These are phyloP conservation scores for Ochotona princeps DNA, from an alignment of 2,113 vertebrate species.

Conservation along the genomic window DNA sequence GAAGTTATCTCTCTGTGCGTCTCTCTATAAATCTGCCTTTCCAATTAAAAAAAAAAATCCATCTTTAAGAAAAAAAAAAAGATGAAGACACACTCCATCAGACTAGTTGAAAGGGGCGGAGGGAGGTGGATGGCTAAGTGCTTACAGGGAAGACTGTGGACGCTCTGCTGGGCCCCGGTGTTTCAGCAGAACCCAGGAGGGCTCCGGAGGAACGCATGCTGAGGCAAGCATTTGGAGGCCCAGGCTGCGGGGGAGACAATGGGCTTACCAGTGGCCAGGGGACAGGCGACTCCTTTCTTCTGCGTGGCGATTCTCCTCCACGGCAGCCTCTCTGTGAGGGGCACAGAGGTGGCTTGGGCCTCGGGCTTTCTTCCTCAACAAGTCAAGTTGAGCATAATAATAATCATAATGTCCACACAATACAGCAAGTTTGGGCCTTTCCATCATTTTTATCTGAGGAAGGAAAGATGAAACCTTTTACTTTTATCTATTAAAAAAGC, in stretches of 20 bases:
- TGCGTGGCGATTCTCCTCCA: constrained; percentile 71
- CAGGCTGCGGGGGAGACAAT: not conserved
- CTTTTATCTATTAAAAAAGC: no score
- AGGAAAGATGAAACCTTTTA: constrained; percentile 38
- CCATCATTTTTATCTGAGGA: constrained; percentile 77
- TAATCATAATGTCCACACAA: constrained; percentile 82
- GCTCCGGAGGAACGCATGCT: constrained; percentile 25
- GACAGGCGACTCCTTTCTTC: constrained; percentile 53
- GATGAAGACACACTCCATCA: no score
- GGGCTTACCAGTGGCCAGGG: constrained; percentile 77
- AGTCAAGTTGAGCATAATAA: constrained; percentile 87
- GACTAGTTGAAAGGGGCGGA: not conserved
- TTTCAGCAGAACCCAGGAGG: constrained; percentile 35
- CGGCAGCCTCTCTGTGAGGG: constrained; percentile 65
- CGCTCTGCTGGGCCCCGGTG: not conserved
- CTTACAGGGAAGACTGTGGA: not conserved
- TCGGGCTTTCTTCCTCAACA: constrained; percentile 80
- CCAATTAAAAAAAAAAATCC: no score
- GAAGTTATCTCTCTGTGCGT: no score
- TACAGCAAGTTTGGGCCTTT: constrained; percentile 68
- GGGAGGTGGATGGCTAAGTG: not conserved
- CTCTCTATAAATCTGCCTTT: no score
- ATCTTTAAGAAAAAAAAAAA: no score
- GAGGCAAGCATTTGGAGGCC: not conserved
- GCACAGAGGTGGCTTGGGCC: constrained; percentile 55